Percentiles rank a stretch among this genome's conserved stretches.
These are phyloP conservation scores for Macquaria australasica DNA, from an alignment of 2,113 vertebrate species.

Conservation along the genomic window DNA sequence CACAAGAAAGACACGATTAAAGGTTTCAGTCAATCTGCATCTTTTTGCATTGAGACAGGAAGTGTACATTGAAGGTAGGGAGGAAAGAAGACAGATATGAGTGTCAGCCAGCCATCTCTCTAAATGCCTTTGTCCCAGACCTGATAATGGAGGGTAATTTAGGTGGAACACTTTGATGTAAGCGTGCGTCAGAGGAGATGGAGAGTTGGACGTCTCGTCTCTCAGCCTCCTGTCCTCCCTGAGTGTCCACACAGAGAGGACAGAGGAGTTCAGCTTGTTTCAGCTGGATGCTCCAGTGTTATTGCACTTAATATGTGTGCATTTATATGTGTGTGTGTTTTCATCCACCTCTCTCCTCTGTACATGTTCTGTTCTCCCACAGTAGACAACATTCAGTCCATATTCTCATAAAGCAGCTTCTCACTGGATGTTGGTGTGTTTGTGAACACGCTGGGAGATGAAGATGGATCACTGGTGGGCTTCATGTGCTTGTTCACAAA, in stretches of 20 bases:
- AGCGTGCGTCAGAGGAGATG: slow-evolving; percentile 6
- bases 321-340: neutral
- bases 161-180: slow-evolving; percentile 35
- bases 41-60: neutral
- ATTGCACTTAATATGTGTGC: neutral
- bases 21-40: neutral
- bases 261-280: neutral
- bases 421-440: neutral
- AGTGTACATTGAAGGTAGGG: neutral
- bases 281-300: neutral
- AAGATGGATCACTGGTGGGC: too few relatives aligned
- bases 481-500: too few relatives aligned
- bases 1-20: neutral
- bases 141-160: slow-evolving; percentile 29
- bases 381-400: neutral
- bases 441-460: too few relatives aligned
- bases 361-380: neutral
- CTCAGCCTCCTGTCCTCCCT: neutral
- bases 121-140: neutral
- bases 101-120: neutral
- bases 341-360: neutral
- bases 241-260: neutral
- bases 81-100: neutral
- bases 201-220: neutral
- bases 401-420: neutral